Evolutionary conservation across 2,888 invertebrate genomes (phyloP).

Genomic region (Synanthedon myopaeformis): DNA sequence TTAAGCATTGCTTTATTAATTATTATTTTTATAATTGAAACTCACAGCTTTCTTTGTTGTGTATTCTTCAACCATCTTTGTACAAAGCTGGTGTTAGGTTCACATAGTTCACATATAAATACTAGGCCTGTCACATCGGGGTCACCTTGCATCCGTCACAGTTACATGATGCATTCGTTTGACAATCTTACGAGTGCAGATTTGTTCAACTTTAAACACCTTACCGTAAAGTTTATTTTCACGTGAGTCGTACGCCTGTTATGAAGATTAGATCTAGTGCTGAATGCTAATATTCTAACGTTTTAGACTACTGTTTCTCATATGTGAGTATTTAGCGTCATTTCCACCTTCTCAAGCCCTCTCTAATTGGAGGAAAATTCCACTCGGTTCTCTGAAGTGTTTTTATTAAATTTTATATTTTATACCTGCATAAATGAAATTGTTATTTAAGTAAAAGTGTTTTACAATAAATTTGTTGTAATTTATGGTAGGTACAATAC

Average conservation of each 20-base stretch:
- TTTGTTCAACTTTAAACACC: neutral
- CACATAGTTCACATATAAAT: neutral
- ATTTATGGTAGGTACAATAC: too few relatives aligned
- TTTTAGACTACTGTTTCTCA: neutral
- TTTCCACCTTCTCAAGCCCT: neutral
- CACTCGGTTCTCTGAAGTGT: too few relatives aligned
- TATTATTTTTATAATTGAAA: too few relatives aligned
- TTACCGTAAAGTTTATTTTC: neutral
- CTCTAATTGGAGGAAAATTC: too few relatives aligned
- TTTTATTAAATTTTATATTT: too few relatives aligned
- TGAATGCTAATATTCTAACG: neutral
- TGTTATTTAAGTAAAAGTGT: too few relatives aligned
- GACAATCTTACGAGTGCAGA: slow-evolving; percentile 17
- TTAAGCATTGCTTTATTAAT: too few relatives aligned
- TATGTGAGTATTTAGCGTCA: neutral
- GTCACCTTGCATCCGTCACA: slow-evolving; percentile 46
- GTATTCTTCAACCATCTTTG: neutral
- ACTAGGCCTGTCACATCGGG: slow-evolving; percentile 23
- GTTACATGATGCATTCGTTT: slow-evolving; percentile 13
- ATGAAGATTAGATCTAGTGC: neutral
- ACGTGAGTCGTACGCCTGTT: neutral
- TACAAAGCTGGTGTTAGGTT: neutral
- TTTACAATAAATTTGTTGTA: too few relatives aligned
- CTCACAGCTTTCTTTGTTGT: too few relatives aligned
- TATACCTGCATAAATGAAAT: too few relatives aligned